Conservation (phyloP, 2,113 vertebrate species). For the Lates calcarifer region DNA sequence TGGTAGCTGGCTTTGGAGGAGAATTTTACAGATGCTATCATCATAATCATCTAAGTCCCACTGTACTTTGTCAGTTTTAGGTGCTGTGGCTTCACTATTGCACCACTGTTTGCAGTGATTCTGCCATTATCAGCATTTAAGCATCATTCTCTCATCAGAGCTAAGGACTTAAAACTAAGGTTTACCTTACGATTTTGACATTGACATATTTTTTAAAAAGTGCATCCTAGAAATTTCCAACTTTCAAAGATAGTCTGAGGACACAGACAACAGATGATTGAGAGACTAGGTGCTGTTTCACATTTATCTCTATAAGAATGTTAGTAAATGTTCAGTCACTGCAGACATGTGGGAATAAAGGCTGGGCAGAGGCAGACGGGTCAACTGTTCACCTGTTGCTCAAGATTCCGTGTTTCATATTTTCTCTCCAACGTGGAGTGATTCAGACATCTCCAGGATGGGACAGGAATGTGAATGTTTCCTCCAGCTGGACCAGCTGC, state of each 20-base stretch:
- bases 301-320: neutral
- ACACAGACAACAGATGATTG: neutral
- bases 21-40: slow-evolving; percentile 12
- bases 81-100: neutral
- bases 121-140: neutral
- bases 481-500: slow-evolving; percentile 62
- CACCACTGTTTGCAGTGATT: neutral
- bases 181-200: neutral
- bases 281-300: neutral
- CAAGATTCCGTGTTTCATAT: slow-evolving; percentile 20
- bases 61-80: neutral
- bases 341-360: slow-evolving; percentile 27
- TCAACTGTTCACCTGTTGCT: slow-evolving; percentile 67
- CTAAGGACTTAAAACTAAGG: neutral
- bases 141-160: neutral
- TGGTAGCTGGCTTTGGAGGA: neutral
- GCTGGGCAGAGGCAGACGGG: neutral
- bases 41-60: neutral
- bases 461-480: slow-evolving; percentile 53
- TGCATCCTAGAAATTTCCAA: neutral
- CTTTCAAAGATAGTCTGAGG: neutral
- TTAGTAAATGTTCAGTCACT: neutral
- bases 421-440: slow-evolving; percentile 28
- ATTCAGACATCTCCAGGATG: slow-evolving; percentile 58
- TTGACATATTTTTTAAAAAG: neutral